Evolutionary conservation across 2,888 invertebrate genomes (phyloP).

Genomic region (Hypomecis atomaria): DNA sequence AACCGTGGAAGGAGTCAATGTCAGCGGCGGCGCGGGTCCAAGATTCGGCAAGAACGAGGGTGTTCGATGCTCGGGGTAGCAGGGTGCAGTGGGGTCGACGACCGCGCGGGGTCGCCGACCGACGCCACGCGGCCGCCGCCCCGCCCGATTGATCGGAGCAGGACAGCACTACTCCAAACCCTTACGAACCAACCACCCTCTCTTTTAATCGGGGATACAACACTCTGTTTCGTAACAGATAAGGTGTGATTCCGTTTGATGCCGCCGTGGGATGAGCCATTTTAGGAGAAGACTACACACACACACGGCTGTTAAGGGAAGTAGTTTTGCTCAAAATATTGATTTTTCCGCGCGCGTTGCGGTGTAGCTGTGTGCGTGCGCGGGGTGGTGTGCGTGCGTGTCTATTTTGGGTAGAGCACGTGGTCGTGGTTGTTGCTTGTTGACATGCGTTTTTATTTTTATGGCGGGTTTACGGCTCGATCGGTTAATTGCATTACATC

Average conservation of each 20-base stretch:
- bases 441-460: constrained; percentile 83
- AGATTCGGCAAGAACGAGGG: constrained; percentile 80
- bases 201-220: constrained; percentile 61
- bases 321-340: constrained; percentile 85
- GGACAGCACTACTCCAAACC: constrained; percentile 73
- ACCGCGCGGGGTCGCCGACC: constrained; percentile 80
- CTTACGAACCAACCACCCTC: constrained; percentile 75
- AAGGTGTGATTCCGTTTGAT: constrained; percentile 67
- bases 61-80: constrained; percentile 75
- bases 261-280: constrained; percentile 52
- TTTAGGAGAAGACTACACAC: constrained; percentile 53
- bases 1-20: constrained; percentile 78
- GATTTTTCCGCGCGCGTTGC: constrained; percentile 80
- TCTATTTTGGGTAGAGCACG: constrained; percentile 82
- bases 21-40: constrained; percentile 73
- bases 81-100: constrained; percentile 82
- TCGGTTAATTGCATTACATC: constrained; percentile 72
- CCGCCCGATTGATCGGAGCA: constrained; percentile 81
- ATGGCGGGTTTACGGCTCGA: constrained; percentile 65
- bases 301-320: constrained; percentile 77
- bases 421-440: constrained; percentile 81
- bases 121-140: constrained; percentile 80
- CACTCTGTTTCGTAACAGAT: constrained; percentile 66
- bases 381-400: constrained; percentile 60
- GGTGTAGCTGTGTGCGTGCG: constrained; percentile 53